Evolutionary conservation across 1,140 invertebrate species (phyloP).

Genomic region (Phymastichus coffea): DNA sequence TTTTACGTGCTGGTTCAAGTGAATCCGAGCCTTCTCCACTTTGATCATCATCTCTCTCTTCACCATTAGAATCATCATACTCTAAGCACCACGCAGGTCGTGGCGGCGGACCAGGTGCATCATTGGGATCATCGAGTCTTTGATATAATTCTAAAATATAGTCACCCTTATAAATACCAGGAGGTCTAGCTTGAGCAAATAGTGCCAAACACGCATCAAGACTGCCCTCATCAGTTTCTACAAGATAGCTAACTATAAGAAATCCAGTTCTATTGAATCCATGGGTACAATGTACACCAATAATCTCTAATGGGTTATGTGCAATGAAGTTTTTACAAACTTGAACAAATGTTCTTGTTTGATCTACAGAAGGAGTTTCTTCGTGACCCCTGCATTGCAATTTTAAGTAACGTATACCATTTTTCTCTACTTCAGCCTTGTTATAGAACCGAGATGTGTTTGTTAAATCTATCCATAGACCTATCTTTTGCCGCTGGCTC

Average conservation of each 20-base stretch:
- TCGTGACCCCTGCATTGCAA: constrained; percentile 84
- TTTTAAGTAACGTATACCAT: constrained; percentile 78
- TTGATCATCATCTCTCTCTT: constrained; percentile 39
- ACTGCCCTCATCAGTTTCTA: constrained; percentile 75
- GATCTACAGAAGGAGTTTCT: constrained; percentile 75
- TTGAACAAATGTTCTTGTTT: constrained; percentile 76
- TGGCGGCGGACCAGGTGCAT: constrained; percentile 69
- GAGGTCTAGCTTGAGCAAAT: constrained; percentile 72
- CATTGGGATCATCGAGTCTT: constrained; percentile 76
- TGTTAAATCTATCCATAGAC: constrained; percentile 95
- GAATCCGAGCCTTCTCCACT: constrained; percentile 29
- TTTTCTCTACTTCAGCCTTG: constrained; percentile 71
- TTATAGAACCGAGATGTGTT: constrained; percentile 94
- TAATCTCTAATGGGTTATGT: constrained; percentile 76
- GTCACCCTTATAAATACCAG: constrained; percentile 79
- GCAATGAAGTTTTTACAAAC: constrained; percentile 77
- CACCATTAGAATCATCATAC: constrained; percentile 53
- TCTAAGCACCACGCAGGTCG: constrained; percentile 81
- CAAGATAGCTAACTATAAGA: constrained; percentile 86
- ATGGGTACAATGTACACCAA: constrained; percentile 97
- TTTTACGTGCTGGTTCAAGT: constrained; percentile 36
- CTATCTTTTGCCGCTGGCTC: constrained; percentile 78
- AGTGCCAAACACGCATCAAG: constrained; percentile 77
- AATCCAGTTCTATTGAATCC: constrained; percentile 98
- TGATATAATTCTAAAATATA: constrained; percentile 73